Evolutionary conservation across 2,797 vertebrate genomes (phyloP).

Genomic region (Hippopotamyrus pictus): DNA sequence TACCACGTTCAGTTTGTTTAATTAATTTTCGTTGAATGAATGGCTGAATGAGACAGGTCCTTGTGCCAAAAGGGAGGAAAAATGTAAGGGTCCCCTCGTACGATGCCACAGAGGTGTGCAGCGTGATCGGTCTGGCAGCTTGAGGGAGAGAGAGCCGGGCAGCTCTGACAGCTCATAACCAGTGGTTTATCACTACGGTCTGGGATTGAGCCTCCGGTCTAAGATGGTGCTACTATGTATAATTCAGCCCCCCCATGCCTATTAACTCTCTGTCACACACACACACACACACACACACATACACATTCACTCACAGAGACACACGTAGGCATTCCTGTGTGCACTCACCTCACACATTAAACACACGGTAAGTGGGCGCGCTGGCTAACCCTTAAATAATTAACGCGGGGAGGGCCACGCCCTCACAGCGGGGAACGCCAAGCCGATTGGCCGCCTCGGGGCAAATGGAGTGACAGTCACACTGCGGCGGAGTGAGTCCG

Average conservation of each 20-base stretch:
- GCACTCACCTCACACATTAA: constrained; percentile 20
- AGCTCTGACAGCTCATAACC: constrained; percentile 14
- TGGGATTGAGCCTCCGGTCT: background rate
- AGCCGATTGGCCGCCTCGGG: background rate
- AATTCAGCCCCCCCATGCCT: constrained; percentile 1
- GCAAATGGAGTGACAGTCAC: background rate
- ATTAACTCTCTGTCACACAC: constrained; percentile 17
- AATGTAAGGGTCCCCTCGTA: background rate
- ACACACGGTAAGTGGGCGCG: constrained; percentile 9
- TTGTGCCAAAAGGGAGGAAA: background rate
- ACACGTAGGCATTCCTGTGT: background rate
- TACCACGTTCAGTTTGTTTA: background rate
- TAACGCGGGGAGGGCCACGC: background rate
- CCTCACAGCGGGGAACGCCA: background rate
- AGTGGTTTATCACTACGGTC: constrained; percentile 15
- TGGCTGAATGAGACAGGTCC: background rate
- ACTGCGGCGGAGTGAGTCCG: background rate
- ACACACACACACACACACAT: background rate
- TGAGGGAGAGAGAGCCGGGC: background rate
- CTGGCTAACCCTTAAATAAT: background rate
- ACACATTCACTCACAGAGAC: background rate
- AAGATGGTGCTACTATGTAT: constrained; percentile 5
- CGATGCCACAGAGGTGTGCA: background rate
- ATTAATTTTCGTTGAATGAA: background rate
- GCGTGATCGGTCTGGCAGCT: background rate